A percentile compares a stretch with the other conserved stretches of the same genome.
phyloP scores from a whole-genome alignment of 2,797 vertebrate genomes.

The Eidolon dupreanum region DNA sequence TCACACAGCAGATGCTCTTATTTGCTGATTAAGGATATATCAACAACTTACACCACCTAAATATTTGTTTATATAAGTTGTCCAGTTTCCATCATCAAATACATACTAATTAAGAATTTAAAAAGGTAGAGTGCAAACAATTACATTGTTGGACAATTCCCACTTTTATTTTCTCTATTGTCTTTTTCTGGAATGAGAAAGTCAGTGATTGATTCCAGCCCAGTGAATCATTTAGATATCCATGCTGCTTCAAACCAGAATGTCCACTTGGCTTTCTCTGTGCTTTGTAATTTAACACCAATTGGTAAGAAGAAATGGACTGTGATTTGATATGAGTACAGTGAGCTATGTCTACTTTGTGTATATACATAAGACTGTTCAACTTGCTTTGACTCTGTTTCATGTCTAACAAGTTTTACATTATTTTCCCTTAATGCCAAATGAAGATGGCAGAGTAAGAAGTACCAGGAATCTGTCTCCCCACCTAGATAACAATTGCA shows the following conservation, averaged over 20 bases:
- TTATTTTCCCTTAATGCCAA: background rate
- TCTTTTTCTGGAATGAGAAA: slow-evolving; percentile 8
- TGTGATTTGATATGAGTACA: background rate
- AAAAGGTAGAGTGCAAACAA: background rate
- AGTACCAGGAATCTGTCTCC: background rate
- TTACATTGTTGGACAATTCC: background rate
- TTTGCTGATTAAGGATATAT: background rate
- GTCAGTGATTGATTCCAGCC: background rate
- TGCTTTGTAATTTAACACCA: background rate
- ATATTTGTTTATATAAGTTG: background rate
- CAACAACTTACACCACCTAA: background rate
- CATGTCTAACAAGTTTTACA: background rate
- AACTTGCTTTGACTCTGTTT: background rate
- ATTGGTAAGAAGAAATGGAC: background rate
- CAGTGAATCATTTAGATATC: background rate
- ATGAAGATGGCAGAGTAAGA: background rate
- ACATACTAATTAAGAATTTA: background rate
- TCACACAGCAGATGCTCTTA: background rate
- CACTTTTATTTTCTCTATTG: background rate
- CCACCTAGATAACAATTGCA: background rate
- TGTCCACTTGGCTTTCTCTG: background rate
- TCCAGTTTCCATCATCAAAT: background rate
- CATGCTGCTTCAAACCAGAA: background rate
- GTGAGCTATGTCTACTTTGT: background rate
- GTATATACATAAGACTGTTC: background rate